Base-by-base conservation (phyloP, 2,888 invertebrate genomes). In the Ennomos erosarius region DNA sequence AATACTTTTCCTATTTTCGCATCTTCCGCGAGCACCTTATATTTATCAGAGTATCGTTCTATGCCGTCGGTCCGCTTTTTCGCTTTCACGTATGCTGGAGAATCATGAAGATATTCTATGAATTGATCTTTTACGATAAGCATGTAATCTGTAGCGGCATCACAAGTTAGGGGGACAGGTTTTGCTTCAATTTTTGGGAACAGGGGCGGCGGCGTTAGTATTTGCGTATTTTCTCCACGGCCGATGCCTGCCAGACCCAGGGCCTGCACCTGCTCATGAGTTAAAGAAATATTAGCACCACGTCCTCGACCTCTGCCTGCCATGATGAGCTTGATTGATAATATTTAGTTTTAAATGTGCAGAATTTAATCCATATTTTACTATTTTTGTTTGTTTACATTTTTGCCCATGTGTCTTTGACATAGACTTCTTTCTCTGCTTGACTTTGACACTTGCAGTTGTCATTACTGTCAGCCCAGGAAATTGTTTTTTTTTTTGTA, bases 101-200 rank as follows among this genome's bases (percentile, higher is more conserved):
- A 96, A 56, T 96, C 95, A 54, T 95, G 94, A 87, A 96, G 93
- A 69, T 93, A 94, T 66, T 95, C 96, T 9, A 95, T 93, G 70
- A 95, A 96, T 70, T 96, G 95, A 71, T 95, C 95, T 74, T 95
- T 95, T 62, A 96, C 93, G 43, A 95, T 94, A 10, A 96, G 84
- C 81, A 96, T 93, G 74, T 96, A 96, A 69, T 95, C 95, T 16
- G 94, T 93, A 36, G 95, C 94, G 8, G 93, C 89, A 43, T 94
- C 93, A 48, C 84, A 89, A 70, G 84, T 85, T 16, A 94, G 69
- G 0, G 90, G 88, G 11, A 94, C 82, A 0, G 94, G 94, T 67
- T 93, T 94, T 0, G 90, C 87, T 70, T 93, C 90, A n/a, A 94
- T 83, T 63, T 94, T 92, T 0, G 94, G 94, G 76, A 93, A 94